A percentile compares a stretch with the other conserved stretches of the same genome.
Conservation (phyloP, 2,888 invertebrate genomes). For the Philonicus albiceps region DNA sequence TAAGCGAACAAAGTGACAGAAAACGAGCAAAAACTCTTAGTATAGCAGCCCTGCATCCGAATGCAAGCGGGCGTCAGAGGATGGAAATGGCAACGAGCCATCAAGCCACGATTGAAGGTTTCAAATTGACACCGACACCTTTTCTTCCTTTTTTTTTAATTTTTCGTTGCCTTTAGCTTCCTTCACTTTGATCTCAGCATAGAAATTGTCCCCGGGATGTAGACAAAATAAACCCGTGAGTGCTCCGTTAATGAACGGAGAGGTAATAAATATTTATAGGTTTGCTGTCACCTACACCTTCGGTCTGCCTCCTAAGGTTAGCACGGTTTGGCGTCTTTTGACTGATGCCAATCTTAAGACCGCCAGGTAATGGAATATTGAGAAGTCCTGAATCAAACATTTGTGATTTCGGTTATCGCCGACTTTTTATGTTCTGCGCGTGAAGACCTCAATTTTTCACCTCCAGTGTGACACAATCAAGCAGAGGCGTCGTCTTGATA, state of each 20-base stretch:
- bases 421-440: constrained; percentile 5
- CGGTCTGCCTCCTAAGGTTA: constrained; percentile 10
- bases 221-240: constrained; percentile 14
- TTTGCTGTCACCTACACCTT: constrained; percentile 41
- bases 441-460: constrained; percentile 30
- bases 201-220: constrained; percentile 1
- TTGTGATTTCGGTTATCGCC: background rate
- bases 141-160: constrained; percentile 8
- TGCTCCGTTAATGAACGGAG: constrained; percentile 31
- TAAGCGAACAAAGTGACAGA: constrained; percentile 43
- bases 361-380: constrained; percentile 3
- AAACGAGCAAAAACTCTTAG: constrained; percentile 41
- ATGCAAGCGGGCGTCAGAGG: background rate
- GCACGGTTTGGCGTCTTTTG: constrained; percentile 37
- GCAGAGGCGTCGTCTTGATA: constrained; percentile 25
- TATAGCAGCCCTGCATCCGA: background rate
- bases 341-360: constrained; percentile 45
- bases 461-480: constrained; percentile 23
- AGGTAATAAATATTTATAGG: constrained; percentile 46
- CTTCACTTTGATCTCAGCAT: constrained; percentile 17
- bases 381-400: constrained; percentile 16
- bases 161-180: constrained; percentile 13
- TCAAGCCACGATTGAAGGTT: constrained; percentile 30
- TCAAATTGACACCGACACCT: constrained; percentile 28
- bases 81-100: constrained; percentile 30